phyloP scores from a whole-genome alignment of 2,113 vertebrate species.

The Trochalopteron elliotii region DNA sequence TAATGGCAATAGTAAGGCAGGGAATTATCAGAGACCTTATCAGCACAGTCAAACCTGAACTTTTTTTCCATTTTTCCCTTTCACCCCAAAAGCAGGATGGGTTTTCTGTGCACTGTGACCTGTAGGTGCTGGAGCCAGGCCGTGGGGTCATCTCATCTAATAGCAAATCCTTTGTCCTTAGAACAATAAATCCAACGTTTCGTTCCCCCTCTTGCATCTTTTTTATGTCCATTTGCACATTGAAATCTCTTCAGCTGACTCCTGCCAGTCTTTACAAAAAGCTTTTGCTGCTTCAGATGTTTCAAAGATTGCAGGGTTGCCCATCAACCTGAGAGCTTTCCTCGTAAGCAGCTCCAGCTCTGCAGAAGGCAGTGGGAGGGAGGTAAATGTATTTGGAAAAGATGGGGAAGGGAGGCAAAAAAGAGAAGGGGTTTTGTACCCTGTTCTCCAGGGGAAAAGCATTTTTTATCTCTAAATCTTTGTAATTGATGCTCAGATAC shows the following conservation, averaged over 20 bases:
- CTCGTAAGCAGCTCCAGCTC: constrained; percentile 30
- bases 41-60: neutral
- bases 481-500: constrained; percentile 66
- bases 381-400: neutral
- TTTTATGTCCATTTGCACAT: constrained; percentile 65
- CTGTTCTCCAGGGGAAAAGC: constrained; percentile 14
- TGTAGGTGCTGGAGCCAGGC: constrained; percentile 9
- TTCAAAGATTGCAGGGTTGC: constrained; percentile 54
- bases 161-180: constrained; percentile 39
- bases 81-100: neutral
- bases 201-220: constrained; percentile 20
- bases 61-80: neutral
- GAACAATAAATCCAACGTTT: neutral
- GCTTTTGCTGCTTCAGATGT: constrained; percentile 51
- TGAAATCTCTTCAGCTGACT: constrained; percentile 58
- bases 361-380: constrained; percentile 20
- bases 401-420: neutral
- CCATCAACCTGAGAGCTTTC: neutral
- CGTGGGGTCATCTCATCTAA: neutral
- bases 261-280: constrained; percentile 54
- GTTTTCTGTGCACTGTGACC: constrained; percentile 18
- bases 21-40: constrained; percentile 16
- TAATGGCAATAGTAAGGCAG: neutral
- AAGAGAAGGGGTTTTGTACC: constrained; percentile 25
- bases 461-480: constrained; percentile 61